Conservation (phyloP, 2,113 vertebrate genomes). For the Oryzias celebensis region DNA sequence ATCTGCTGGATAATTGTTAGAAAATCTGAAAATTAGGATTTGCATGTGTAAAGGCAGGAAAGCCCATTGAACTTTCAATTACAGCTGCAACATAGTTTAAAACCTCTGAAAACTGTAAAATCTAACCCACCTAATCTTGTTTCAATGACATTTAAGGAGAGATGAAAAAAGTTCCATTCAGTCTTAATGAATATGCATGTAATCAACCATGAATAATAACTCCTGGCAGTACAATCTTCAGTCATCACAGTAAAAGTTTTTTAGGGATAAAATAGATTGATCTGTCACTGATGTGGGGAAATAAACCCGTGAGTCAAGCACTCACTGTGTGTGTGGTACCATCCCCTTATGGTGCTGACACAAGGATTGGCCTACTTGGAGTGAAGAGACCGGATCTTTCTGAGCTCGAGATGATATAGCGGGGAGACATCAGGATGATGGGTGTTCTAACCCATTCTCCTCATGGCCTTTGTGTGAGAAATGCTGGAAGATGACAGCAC, state of each 20-base stretch:
- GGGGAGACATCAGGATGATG: constrained; percentile 64
- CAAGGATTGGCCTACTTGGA: constrained; percentile 57
- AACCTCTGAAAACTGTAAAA: constrained; percentile 24
- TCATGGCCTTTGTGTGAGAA: constrained; percentile 59
- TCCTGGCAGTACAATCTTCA: constrained; percentile 6
- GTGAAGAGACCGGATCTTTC: constrained; percentile 46
- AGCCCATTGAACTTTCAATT: neutral
- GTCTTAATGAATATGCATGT: constrained; percentile 48
- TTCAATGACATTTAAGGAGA: constrained; percentile 32
- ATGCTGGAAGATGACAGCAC: constrained; percentile 62
- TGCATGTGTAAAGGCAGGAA: too few relatives aligned
- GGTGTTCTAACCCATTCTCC: constrained; percentile 60
- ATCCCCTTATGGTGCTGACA: constrained; percentile 38
- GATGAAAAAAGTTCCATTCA: constrained; percentile 24
- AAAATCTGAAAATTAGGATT: too few relatives aligned
- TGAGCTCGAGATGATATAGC: constrained; percentile 56
- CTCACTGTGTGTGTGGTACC: constrained; percentile 6
- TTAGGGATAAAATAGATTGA: constrained; percentile 2
- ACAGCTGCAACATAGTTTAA: constrained; percentile 3
- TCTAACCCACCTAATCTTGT: constrained; percentile 25
- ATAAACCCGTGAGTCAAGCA: constrained; percentile 6
- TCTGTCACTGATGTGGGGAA: neutral
- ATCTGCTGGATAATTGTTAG: too few relatives aligned
- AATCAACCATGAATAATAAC: constrained; percentile 31
- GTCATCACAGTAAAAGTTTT: constrained; percentile 23